Conservation (phyloP, 1,140 invertebrate species). For the Pseudomyrmex sp. region DNA sequence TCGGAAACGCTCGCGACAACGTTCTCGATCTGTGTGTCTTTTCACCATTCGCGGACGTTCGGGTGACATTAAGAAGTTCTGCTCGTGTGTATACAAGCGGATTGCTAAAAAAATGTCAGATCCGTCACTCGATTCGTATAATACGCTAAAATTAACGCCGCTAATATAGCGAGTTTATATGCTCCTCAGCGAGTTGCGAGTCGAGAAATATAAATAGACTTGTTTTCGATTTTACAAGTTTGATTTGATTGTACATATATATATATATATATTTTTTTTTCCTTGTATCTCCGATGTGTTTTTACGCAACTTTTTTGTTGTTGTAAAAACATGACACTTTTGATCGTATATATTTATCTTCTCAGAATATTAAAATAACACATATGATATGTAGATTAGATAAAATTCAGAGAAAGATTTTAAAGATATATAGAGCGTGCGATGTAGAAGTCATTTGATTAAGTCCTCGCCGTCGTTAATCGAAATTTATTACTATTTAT, state of each 20-base stretch:
- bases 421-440: too few species aligned
- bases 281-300: too few species aligned
- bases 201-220: neutral
- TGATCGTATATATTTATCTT: conserved; percentile 3
- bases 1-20: neutral
- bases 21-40: neutral
- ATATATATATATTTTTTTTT: too few species aligned
- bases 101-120: neutral
- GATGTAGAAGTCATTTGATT: neutral
- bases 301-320: too few species aligned
- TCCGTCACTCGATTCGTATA: neutral
- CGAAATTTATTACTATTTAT: conserved; percentile 32
- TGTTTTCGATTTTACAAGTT: neutral
- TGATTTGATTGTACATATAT: too few species aligned
- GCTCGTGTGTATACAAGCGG: neutral
- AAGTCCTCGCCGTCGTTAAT: conserved; percentile 32
- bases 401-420: too few species aligned
- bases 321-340: too few species aligned
- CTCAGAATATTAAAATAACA: too few species aligned
- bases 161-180: neutral
- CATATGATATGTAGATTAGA: too few species aligned
- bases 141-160: neutral
- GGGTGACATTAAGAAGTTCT: neutral
- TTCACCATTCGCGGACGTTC: neutral
- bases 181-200: too few species aligned